A percentile compares a stretch with the other conserved stretches of the same genome.
Conservation (phyloP, 2,888 invertebrate genomes). For the Papilio protenor region DNA sequence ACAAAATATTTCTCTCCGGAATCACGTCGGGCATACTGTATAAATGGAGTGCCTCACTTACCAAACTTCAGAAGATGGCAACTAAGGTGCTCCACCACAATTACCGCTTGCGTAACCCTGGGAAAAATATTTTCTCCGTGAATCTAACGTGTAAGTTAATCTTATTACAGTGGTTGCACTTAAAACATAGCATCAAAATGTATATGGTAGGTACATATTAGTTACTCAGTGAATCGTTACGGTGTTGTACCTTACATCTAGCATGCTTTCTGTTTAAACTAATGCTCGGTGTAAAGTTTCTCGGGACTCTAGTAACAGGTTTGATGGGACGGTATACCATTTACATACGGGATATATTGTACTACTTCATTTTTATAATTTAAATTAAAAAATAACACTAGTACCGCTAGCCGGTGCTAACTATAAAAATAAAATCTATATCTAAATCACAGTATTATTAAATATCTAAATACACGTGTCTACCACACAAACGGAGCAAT, state of each 20-base stretch:
- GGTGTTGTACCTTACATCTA: constrained; percentile 74
- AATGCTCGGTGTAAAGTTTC: constrained; percentile 65
- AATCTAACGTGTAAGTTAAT: constrained; percentile 83
- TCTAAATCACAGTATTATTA: constrained; percentile 69
- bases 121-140: constrained; percentile 85
- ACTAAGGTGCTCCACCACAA: constrained; percentile 85
- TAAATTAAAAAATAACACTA: constrained; percentile 68
- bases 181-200: constrained; percentile 62
- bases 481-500: constrained; percentile 74
- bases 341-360: constrained; percentile 60
- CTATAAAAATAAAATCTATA: constrained; percentile 67
- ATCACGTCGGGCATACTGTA: constrained; percentile 83
- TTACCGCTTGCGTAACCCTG: constrained; percentile 85
- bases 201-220: constrained; percentile 55
- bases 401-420: constrained; percentile 75
- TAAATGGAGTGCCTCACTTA: constrained; percentile 84
- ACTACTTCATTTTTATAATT: constrained; percentile 65
- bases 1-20: constrained; percentile 85
- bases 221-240: constrained; percentile 68
- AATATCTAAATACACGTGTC: constrained; percentile 63
- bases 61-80: constrained; percentile 84
- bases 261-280: constrained; percentile 71
- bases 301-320: constrained; percentile 57
- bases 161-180: constrained; percentile 78
- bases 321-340: constrained; percentile 60